Evolutionary conservation across 2,888 invertebrate species (phyloP).

Genomic region (Pterobdella sp.): DNA sequence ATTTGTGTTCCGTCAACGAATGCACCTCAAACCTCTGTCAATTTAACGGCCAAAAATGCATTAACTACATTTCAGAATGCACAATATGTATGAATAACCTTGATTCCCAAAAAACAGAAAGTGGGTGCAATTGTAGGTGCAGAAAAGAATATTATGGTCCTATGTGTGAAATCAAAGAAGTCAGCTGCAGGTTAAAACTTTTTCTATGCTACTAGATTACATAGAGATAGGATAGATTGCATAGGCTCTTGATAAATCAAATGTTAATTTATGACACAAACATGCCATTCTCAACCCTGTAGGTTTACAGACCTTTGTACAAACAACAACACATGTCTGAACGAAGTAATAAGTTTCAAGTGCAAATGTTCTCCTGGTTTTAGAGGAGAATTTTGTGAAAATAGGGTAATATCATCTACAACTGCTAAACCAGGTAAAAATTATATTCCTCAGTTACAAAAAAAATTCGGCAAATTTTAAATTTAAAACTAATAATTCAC

Average conservation of each 20-base stretch:
- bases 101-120: too few species aligned
- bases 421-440: background rate
- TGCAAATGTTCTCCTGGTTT: conserved; percentile 30
- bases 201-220: too few species aligned
- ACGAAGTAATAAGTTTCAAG: conserved; percentile 13
- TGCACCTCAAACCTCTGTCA: too few species aligned
- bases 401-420: background rate
- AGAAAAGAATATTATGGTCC: background rate
- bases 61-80: background rate
- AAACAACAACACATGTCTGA: background rate
- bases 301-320: background rate
- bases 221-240: too few species aligned
- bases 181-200: conserved; percentile 5
- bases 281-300: background rate
- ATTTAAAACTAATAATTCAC: background rate
- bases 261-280: background rate
- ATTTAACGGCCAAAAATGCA: background rate
- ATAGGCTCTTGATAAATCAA: background rate
- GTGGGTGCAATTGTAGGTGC: background rate
- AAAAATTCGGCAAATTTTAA: too few species aligned
- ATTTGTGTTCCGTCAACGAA: too few species aligned
- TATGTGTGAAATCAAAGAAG: background rate
- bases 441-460: too few species aligned
- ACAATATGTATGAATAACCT: too few species aligned
- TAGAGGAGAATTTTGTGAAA: conserved; percentile 20